These are phyloP conservation scores for Euplexia lucipara DNA, from an alignment of 2,888 invertebrate species.

Conservation along the genomic window DNA sequence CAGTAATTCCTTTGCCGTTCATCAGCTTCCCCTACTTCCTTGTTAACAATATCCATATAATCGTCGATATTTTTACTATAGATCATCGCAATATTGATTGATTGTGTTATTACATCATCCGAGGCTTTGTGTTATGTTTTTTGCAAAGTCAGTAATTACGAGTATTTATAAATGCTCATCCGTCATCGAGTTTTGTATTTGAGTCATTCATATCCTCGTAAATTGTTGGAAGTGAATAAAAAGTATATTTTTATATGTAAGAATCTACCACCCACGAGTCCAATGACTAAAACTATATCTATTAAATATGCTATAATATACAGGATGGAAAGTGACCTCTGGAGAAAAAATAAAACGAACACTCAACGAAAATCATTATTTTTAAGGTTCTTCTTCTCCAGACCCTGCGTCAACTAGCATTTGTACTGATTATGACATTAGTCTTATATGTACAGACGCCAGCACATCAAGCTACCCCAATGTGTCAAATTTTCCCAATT, in stretches of 20 bases:
- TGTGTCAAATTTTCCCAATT: no score
- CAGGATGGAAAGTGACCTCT: no score
- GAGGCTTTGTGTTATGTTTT: slow-evolving; percentile 49
- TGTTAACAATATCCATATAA: slow-evolving; percentile 37
- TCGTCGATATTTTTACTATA: slow-evolving; percentile 41
- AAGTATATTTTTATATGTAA: slow-evolving; percentile 16
- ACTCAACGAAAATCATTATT: no score
- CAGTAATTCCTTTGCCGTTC: slow-evolving; percentile 20
- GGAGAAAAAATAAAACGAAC: no score
- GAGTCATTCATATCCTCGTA: slow-evolving; percentile 24
- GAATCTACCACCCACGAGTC: slow-evolving; percentile 1
- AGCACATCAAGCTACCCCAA: no score
- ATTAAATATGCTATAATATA: not conserved
- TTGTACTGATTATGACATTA: no score
- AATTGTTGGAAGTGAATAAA: slow-evolving; percentile 26
- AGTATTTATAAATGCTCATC: slow-evolving; percentile 50
- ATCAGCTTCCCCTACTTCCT: slow-evolving; percentile 24
- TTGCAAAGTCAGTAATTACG: slow-evolving; percentile 49
- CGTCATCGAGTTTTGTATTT: slow-evolving; percentile 44
- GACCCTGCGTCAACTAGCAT: no score
- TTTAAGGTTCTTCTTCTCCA: no score
- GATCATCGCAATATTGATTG: slow-evolving; percentile 55
- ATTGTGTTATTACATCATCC: slow-evolving; percentile 49
- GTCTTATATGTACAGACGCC: no score
- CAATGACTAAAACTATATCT: not conserved